Percentiles rank a stretch among this genome's conserved stretches.
Evolutionary conservation across 2,888 invertebrate genomes (phyloP).

Genomic region (Megamerina dolium): DNA sequence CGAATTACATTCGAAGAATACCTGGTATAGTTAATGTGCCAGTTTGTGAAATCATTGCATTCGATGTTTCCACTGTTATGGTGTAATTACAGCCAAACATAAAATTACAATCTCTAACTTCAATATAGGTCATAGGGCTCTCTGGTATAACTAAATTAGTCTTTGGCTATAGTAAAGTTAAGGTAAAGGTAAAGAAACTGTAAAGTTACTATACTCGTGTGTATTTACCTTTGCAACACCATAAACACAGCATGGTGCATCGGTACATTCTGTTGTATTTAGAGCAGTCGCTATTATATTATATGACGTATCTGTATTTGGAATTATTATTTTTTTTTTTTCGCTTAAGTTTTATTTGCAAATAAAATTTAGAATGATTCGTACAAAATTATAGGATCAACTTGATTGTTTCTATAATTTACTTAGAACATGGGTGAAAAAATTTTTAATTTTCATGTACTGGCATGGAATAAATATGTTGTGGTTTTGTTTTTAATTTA

Average conservation of each 20-base stretch:
- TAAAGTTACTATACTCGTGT: neutral
- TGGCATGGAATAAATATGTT: too few relatives aligned
- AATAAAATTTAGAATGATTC: too few relatives aligned
- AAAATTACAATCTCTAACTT: slow-evolving; percentile 38
- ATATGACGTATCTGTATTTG: slow-evolving; percentile 36
- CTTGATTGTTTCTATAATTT: too few relatives aligned
- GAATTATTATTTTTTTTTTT: too few relatives aligned
- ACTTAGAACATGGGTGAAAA: too few relatives aligned
- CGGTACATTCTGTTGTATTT: slow-evolving; percentile 32
- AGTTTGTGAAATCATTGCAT: slow-evolving; percentile 27
- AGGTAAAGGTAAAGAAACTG: neutral
- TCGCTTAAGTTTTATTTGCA: too few relatives aligned
- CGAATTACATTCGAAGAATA: slow-evolving; percentile 15
- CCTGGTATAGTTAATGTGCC: slow-evolving; percentile 32
- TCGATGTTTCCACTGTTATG: slow-evolving; percentile 38
- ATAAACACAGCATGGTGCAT: slow-evolving; percentile 36
- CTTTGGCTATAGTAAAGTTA: slow-evolving; percentile 9
- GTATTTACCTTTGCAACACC: slow-evolving; percentile 25
- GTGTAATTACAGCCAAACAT: slow-evolving; percentile 41
- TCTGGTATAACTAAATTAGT: slow-evolving; percentile 24
- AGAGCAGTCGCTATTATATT: slow-evolving; percentile 37
- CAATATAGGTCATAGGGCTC: slow-evolving; percentile 28
- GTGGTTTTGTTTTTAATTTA: too few relatives aligned
- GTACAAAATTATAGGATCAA: too few relatives aligned
- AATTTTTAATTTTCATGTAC: too few relatives aligned